A percentile compares a stretch with the other conserved stretches of the same genome.
These are phyloP conservation scores for Lytechinus variegatus DNA, from an alignment of 35 echinoderm and acorn worm genomes.

Conservation along the genomic window DNA sequence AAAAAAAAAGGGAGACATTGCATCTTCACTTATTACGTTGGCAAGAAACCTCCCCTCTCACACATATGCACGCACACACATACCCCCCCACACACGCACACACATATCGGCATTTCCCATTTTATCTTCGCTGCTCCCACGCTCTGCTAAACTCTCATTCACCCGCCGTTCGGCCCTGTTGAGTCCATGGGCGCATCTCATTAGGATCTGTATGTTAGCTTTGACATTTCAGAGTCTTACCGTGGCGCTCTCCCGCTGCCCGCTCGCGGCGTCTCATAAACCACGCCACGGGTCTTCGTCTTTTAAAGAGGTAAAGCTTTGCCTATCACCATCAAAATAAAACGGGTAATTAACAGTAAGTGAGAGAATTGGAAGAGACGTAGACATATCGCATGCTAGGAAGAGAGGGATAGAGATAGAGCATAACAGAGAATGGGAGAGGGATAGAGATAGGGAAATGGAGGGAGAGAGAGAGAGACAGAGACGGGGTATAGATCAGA, in stretches of 20 bases:
- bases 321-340: constrained; percentile 12
- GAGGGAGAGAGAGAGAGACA: too few relatives aligned
- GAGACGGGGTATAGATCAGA: too few relatives aligned
- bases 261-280: constrained; percentile 7
- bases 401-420: not conserved
- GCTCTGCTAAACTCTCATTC: not conserved
- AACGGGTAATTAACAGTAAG: constrained; percentile 12
- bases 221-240: not conserved
- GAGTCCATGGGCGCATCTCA: not conserved
- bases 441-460: not conserved
- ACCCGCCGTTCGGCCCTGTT: not conserved
- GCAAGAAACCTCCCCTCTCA: not conserved
- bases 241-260: not conserved
- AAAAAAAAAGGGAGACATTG: too few relatives aligned
- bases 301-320: constrained; percentile 20
- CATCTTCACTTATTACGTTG: not conserved
- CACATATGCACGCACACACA: not conserved
- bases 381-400: not conserved
- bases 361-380: not conserved
- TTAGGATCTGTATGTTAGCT: not conserved
- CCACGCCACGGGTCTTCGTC: not conserved
- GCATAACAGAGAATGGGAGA: not conserved
- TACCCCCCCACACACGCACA: not conserved
- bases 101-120: not conserved
- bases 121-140: not conserved